These are phyloP conservation scores for Caenorhabditis sp. DNA, from an alignment of 2,888 invertebrate species.

Conservation along the genomic window DNA sequence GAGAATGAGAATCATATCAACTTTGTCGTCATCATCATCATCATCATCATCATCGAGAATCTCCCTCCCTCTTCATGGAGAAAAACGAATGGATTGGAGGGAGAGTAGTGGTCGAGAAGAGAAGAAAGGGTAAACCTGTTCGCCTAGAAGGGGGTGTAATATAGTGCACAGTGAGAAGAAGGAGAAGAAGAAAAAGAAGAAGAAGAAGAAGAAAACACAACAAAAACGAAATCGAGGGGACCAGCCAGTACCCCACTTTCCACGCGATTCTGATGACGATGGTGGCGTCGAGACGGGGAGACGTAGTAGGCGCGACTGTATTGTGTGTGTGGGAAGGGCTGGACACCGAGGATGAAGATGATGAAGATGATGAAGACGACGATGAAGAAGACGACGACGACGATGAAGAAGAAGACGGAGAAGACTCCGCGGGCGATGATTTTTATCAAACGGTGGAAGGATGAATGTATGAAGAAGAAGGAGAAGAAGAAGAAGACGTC, in stretches of 20 bases:
- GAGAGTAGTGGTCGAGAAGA: background rate
- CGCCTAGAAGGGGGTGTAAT: constrained; percentile 9
- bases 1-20: too few species aligned
- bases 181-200: background rate
- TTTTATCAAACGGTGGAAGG: constrained; percentile 46
- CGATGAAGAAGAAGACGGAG: background rate
- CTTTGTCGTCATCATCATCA: too few species aligned
- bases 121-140: constrained; percentile 29
- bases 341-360: background rate
- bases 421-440: constrained; percentile 31
- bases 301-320: too few species aligned
- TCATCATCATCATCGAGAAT: too few species aligned
- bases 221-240: too few species aligned
- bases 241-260: too few species aligned
- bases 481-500: constrained; percentile 17
- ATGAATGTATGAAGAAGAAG: background rate
- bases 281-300: background rate
- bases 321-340: too few species aligned
- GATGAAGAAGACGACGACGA: too few species aligned
- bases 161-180: constrained; percentile 3
- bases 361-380: too few species aligned
- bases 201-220: too few species aligned
- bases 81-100: background rate
- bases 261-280: too few species aligned
- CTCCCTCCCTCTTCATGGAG: constrained; percentile 1